Evolutionary conservation across 1,140 invertebrate genomes (phyloP).

Genomic region (Drosophila arizonae): DNA sequence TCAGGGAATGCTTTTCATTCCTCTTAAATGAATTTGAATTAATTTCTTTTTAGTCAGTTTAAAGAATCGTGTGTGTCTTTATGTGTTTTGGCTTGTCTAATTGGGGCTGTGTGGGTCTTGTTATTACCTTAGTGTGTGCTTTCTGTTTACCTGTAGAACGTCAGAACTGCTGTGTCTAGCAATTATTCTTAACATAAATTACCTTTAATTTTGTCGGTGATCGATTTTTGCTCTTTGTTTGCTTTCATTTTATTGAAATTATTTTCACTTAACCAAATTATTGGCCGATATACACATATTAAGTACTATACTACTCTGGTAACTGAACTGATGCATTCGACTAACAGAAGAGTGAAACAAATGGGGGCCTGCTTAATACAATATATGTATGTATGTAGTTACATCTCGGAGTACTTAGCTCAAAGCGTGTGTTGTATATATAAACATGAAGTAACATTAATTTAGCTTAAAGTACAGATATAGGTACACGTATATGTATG

Average conservation of each 20-base stretch:
- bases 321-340: slow-evolving; percentile 22
- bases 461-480: slow-evolving; percentile 21
- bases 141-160: neutral
- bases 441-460: slow-evolving; percentile 9
- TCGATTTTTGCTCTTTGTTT: slow-evolving; percentile 41
- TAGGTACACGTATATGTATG: neutral
- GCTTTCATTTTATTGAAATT: slow-evolving; percentile 68
- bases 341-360: slow-evolving; percentile 19
- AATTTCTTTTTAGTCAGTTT: neutral
- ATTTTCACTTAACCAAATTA: slow-evolving; percentile 51
- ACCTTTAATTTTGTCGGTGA: slow-evolving; percentile 56
- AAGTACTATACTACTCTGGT: slow-evolving; percentile 36
- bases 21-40: neutral
- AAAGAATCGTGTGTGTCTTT: neutral
- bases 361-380: slow-evolving; percentile 6
- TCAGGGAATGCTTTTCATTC: neutral
- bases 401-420: slow-evolving; percentile 19
- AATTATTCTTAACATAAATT: slow-evolving; percentile 46
- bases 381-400: slow-evolving; percentile 1
- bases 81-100: neutral
- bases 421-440: slow-evolving; percentile 6
- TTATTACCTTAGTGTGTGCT: slow-evolving; percentile 21
- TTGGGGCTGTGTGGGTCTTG: neutral
- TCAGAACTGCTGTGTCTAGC: slow-evolving; percentile 16
- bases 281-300: slow-evolving; percentile 53